These are phyloP conservation scores for Istiophorus platypterus DNA, from an alignment of 2,113 vertebrate genomes.

Conservation along the genomic window DNA sequence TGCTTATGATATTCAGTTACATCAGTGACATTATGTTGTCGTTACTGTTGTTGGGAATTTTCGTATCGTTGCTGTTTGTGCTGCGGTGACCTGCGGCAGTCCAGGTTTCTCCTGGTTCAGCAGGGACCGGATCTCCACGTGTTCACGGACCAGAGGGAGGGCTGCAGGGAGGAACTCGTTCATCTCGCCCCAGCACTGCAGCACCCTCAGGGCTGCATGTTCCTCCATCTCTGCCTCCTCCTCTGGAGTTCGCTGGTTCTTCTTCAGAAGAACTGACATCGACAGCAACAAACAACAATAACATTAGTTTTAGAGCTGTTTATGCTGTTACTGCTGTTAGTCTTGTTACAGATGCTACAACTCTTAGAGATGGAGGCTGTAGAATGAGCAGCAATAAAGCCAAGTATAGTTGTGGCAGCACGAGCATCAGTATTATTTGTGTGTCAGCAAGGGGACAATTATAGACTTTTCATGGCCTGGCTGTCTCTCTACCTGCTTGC, in stretches of 20 bases:
- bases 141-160: slow-evolving; percentile 90
- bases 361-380: not conserved
- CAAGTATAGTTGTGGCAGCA: no score
- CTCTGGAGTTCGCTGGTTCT: slow-evolving; percentile 79
- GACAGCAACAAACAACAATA: slow-evolving; percentile 21
- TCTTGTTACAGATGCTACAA: not conserved
- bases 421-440: no score
- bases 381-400: not conserved
- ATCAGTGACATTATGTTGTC: not conserved
- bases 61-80: no score
- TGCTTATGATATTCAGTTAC: not conserved
- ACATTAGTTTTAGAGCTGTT: slow-evolving; percentile 7
- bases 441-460: no score
- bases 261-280: slow-evolving; percentile 81
- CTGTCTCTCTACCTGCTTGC: not conserved
- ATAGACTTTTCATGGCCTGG: not conserved
- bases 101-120: slow-evolving; percentile 86
- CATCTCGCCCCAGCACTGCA: slow-evolving; percentile 93
- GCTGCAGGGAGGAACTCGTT: slow-evolving; percentile 85
- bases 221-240: slow-evolving; percentile 85
- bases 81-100: slow-evolving; percentile 87
- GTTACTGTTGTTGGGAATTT: not conserved
- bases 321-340: not conserved
- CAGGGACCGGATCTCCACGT: slow-evolving; percentile 90
- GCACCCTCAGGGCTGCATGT: slow-evolving; percentile 89